Base-by-base conservation (phyloP, 1,140 invertebrate species). In the Cyclargus thomasi region DNA sequence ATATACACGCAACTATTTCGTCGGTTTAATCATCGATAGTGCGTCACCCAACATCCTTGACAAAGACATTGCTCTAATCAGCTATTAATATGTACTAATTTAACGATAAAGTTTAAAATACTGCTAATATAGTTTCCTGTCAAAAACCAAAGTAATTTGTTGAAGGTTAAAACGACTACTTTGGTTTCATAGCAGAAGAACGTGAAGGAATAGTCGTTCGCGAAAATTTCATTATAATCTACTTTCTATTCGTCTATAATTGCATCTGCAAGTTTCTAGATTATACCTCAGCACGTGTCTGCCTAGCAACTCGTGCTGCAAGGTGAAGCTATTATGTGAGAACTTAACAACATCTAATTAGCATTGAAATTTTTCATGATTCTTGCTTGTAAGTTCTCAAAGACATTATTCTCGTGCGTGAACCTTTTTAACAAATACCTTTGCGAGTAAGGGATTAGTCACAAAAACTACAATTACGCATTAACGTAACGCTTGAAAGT, bases 231-330 rank as follows among this genome's bases (percentile, higher is more conserved):
- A 16, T 14, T 47, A 47, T 8, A 11, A 47, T 1, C 14, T 47
- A 47, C 39, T 47, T 47, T 47, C 39, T 47, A 47, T 1, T 47
- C 39, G 14, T 2, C 39, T 47, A 47, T 47, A 47, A 47, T 47
- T 47, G 39, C 39, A 47, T 47, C 39, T 47, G 39, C 39, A 47
- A 8, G 18, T 22, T 57, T 55, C 64, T 66, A 66, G 64, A 22
- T 18, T 16, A 59, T 47, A 62, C 18, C 65, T 62, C 20, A 21
- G 65, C 65, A 67, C 65, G 65, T 67, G 65, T 55, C 55, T 59
- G 55, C 18, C 53, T 59, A 59, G 55, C 55, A 59, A 59, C 55
- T 59, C 55, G 55, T 59, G 55, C 20, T 55, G 53, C 53, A 55
- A 55, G 53, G 53, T 55, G 18, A 59, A 59, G 55, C 10, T 18